Conservation (phyloP, 2,797 vertebrate species). For the Typhlichthys eigenmanni region DNA sequence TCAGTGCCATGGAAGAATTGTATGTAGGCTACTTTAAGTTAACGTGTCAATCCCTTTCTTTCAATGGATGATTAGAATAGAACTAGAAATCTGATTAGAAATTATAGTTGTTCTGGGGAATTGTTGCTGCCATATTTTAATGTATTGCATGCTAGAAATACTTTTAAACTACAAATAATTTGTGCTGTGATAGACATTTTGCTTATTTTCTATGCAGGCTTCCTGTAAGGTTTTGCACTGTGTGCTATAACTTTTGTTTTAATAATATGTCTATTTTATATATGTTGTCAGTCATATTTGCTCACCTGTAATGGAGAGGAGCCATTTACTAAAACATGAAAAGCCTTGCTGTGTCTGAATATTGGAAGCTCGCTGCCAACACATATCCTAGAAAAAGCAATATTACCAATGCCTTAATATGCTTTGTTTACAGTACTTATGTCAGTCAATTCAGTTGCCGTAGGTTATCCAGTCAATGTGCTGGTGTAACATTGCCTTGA, state of each 20-base stretch:
- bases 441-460: conserved; percentile 24
- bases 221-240: conserved; percentile 39
- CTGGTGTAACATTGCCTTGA: conserved; percentile 1
- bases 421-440: neutral
- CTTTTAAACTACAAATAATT: conserved; percentile 29
- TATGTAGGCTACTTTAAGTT: conserved; percentile 6
- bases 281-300: conserved; percentile 23
- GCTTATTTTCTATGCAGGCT: conserved; percentile 25
- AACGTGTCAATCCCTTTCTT: conserved; percentile 14
- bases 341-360: conserved; percentile 9
- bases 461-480: conserved; percentile 26
- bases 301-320: conserved; percentile 21
- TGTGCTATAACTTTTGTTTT: neutral
- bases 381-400: conserved; percentile 34
- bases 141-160: conserved; percentile 14
- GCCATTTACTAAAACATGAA: conserved; percentile 7
- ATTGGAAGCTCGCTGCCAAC: conserved; percentile 40
- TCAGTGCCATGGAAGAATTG: neutral
- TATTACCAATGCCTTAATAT: conserved; percentile 54
- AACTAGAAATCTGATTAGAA: neutral
- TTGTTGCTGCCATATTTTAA: conserved; percentile 14
- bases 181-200: conserved; percentile 3
- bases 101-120: neutral
- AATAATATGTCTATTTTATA: conserved; percentile 8
- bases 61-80: neutral